These are phyloP conservation scores for Crenuchus spilurus DNA, from an alignment of 2,797 vertebrate genomes.

Conservation along the genomic window DNA sequence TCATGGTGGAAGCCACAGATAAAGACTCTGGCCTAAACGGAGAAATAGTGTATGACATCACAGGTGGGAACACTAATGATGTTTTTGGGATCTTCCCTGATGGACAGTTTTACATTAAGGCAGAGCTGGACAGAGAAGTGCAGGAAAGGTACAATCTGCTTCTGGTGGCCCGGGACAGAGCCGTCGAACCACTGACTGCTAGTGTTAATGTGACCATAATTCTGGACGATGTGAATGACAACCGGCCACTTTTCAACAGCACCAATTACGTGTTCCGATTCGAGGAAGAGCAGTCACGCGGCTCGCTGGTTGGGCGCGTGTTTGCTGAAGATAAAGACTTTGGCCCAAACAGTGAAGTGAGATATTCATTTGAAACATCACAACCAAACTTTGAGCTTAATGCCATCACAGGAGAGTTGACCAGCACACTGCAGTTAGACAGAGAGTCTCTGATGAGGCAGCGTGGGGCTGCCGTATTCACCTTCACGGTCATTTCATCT, in stretches of 20 bases:
- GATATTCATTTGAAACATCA: slow-evolving; percentile 88
- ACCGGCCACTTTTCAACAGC: slow-evolving; percentile 96
- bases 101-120: slow-evolving; percentile 94
- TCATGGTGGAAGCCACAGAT: slow-evolving; percentile 91
- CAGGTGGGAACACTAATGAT: slow-evolving; percentile 87
- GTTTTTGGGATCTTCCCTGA: slow-evolving; percentile 97
- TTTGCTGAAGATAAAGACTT: slow-evolving; percentile 93
- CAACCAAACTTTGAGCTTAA: slow-evolving; percentile 94
- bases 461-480: slow-evolving; percentile 90
- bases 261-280: slow-evolving; percentile 97
- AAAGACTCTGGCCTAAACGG: slow-evolving; percentile 94
- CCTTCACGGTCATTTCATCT: slow-evolving; percentile 86
- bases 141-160: slow-evolving; percentile 90
- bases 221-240: slow-evolving; percentile 95
- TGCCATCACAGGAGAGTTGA: slow-evolving; percentile 86
- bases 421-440: slow-evolving; percentile 88
- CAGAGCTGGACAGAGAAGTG: slow-evolving; percentile 93
- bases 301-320: slow-evolving; percentile 86
- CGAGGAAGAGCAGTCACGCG: slow-evolving; percentile 89
- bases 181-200: slow-evolving; percentile 90
- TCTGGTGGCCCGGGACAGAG: slow-evolving; percentile 89
- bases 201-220: slow-evolving; percentile 92
- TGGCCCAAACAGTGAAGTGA: slow-evolving; percentile 91
- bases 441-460: slow-evolving; percentile 93
- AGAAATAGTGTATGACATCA: slow-evolving; percentile 90